A percentile compares a stretch with the other conserved stretches of the same genome.
Conservation (phyloP, 2,797 vertebrate genomes). For the Hemitrygon akajei region DNA sequence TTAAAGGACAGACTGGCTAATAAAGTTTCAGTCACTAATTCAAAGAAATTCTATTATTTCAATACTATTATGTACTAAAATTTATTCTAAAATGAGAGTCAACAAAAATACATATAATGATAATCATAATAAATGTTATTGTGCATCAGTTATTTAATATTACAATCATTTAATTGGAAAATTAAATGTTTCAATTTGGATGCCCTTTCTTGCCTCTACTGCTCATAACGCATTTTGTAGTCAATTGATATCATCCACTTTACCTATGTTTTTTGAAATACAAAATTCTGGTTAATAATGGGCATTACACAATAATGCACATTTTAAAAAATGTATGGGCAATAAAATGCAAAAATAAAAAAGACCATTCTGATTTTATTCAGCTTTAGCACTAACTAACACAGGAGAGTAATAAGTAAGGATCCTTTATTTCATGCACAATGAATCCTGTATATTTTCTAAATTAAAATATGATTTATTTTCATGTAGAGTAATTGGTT, state of each 20-base stretch:
- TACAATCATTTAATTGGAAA: not conserved
- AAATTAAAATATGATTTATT: conserved; percentile 14
- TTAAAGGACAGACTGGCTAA: no score
- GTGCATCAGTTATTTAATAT: not conserved
- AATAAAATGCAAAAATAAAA: not conserved
- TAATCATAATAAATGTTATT: no score
- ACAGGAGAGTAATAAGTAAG: not conserved
- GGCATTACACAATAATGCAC: not conserved
- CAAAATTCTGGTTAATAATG: not conserved
- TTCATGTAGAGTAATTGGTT: not conserved
- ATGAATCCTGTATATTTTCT: not conserved
- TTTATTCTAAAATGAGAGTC: no score
- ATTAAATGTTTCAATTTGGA: not conserved
- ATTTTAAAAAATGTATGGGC: no score
- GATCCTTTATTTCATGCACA: conserved; percentile 8
- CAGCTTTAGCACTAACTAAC: not conserved
- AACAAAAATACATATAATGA: no score
- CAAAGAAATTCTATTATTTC: no score
- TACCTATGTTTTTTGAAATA: not conserved
- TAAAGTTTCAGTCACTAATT: no score
- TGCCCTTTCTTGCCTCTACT: not conserved
- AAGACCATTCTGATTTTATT: not conserved
- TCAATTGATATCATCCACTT: not conserved
- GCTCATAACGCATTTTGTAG: not conserved
- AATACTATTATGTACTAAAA: no score